Conservation (phyloP, 2,888 invertebrate species). For the Andrena dorsata region DNA sequence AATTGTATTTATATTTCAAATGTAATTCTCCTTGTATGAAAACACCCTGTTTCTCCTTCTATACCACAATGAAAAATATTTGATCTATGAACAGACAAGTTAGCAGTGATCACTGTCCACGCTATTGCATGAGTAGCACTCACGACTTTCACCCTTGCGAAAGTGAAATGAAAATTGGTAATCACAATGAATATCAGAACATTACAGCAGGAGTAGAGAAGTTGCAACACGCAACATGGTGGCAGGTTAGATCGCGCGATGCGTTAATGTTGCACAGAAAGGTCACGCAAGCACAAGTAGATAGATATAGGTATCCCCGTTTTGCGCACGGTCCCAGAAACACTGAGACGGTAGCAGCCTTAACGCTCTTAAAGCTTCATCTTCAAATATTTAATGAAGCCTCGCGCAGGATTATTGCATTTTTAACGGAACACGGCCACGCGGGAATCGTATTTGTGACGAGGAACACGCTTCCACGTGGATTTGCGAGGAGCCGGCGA, state of each 20-base stretch:
- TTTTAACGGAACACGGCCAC: constrained; percentile 63
- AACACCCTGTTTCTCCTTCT: not conserved
- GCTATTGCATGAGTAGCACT: not conserved
- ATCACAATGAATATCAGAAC: not conserved
- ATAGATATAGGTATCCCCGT: constrained; percentile 6
- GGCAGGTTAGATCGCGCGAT: constrained; percentile 61
- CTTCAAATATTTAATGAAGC: constrained; percentile 68
- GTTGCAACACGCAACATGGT: constrained; percentile 34
- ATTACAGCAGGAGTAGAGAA: not conserved
- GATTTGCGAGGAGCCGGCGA: constrained; percentile 30
- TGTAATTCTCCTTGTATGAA: not conserved
- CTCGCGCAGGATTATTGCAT: constrained; percentile 67
- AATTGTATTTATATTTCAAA: not conserved
- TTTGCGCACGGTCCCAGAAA: constrained; percentile 2
- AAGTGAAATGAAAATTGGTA: not conserved
- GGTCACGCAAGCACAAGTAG: constrained; percentile 39
- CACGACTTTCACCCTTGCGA: not conserved
- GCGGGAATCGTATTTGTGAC: constrained; percentile 35
- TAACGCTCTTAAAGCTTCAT: constrained; percentile 64
- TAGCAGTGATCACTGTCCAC: too few species aligned
- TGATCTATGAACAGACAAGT: too few species aligned
- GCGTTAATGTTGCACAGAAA: constrained; percentile 59
- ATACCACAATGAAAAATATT: not conserved
- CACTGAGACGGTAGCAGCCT: constrained; percentile 16
- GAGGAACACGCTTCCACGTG: constrained; percentile 33